Evolutionary conservation across 2,797 vertebrate species (phyloP), one percentile per base, ranked within the genome.

Genomic region (Hydrophis major): DNA sequence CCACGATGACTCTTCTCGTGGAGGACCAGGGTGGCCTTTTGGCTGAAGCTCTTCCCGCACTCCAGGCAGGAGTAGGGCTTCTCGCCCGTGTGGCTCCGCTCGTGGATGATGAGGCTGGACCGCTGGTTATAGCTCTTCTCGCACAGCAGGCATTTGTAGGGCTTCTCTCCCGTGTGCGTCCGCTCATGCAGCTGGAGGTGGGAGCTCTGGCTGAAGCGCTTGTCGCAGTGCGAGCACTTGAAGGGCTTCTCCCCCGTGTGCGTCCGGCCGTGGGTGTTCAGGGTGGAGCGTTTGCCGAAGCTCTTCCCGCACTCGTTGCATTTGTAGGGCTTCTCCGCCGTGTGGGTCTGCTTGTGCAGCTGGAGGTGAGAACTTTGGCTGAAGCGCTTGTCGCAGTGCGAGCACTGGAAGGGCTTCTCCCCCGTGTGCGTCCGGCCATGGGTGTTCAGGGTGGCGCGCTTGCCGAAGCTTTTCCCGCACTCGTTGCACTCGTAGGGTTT

Each of bases 101-200:
- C 25, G 27, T 95, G 95, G 91, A 95, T 95, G 74, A 95, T 94
- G 25, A 95, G 94, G 90, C 94, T 94, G 1, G 95, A 95, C 16
- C 94, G 86, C 91, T 95, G 95, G 60, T 95, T 94, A 37, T 95
- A 95, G 47, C 95, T 88, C 92, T 95, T 63, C 93, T 94, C 92
- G 78, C 96, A 97, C 4, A 92, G 14, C 2, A 78, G 87, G 50
- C 96, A 97, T 69, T 94, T 90, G 11, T 96, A 97, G 50, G 96
- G 96, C 60, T 97, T 97, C 89, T 97, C 96, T 28, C 97, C 96
- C 1, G 96, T 96, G 60, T 97, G 97, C 32, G 96, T 97, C 78
- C 96, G 94, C 91, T 95, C 94, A 1, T 97, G 96, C 47, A 94
- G 93, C 88, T 94, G 93, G 42, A 96, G 96, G 74, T 96, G 96